Percentiles rank a stretch among this genome's conserved stretches.
These are phyloP conservation scores for Tapirus indicus DNA, from an alignment of 2,797 vertebrate genomes.

Conservation along the genomic window DNA sequence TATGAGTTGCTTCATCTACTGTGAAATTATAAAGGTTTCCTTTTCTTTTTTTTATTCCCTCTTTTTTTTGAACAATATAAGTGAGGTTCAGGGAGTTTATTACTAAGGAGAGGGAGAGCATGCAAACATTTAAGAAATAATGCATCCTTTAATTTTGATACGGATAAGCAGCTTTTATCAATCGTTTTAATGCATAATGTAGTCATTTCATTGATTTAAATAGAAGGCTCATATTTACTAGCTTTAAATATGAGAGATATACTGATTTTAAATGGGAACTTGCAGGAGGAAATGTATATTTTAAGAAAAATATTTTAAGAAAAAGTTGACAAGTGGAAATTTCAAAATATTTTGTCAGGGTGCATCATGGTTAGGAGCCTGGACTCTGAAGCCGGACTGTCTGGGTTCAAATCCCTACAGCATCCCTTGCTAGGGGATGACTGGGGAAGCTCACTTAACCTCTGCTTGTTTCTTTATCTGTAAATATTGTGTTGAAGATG, in stretches of 20 bases:
- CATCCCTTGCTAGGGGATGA: too few relatives aligned
- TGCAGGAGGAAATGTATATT: not conserved
- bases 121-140: not conserved
- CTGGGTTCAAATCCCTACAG: not conserved
- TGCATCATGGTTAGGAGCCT: not conserved
- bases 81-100: not conserved
- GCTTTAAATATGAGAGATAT: not conserved
- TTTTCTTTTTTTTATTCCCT: not conserved
- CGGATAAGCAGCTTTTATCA: not conserved
- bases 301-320: slow-evolving; percentile 13
- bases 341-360: not conserved
- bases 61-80: too few relatives aligned
- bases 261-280: not conserved
- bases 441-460: not conserved
- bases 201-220: not conserved
- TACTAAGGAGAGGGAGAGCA: not conserved
- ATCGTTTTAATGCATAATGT: not conserved
- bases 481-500: not conserved
- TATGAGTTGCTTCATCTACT: slow-evolving; percentile 51
- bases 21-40: slow-evolving; percentile 5
- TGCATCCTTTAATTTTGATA: not conserved
- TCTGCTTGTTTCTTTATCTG: not conserved
- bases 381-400: not conserved
- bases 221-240: not conserved
- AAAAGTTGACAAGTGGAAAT: not conserved